Conservation (phyloP, 2,888 invertebrate species). For the Drosophila antonietae region DNA sequence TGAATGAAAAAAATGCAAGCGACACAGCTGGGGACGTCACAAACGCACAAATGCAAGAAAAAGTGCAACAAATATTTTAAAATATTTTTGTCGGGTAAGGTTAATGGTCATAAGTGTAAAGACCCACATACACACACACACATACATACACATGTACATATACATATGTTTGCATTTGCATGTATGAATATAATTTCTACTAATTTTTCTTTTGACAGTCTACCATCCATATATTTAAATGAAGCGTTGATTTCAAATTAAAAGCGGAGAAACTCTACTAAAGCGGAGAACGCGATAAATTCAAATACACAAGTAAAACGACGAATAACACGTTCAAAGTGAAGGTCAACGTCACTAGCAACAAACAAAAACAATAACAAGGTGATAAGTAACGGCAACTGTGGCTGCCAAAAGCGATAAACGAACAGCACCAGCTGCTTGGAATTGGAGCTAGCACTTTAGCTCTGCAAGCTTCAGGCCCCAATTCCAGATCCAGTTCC, state of each 20-base stretch:
- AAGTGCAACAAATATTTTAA: slow-evolving; percentile 33
- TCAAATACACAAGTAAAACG: slow-evolving; percentile 39
- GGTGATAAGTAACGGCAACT: slow-evolving; percentile 56
- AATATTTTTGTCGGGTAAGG: slow-evolving; percentile 31
- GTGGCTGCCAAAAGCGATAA: slow-evolving; percentile 63
- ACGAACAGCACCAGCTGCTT: slow-evolving; percentile 39
- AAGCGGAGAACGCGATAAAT: slow-evolving; percentile 54
- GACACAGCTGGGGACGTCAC: slow-evolving; percentile 25
- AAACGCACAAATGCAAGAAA: slow-evolving; percentile 45
- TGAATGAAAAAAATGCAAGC: slow-evolving; percentile 41
- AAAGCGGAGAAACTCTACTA: slow-evolving; percentile 49
- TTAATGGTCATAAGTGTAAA: slow-evolving; percentile 12
- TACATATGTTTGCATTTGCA: slow-evolving; percentile 1
- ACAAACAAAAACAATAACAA: slow-evolving; percentile 34
- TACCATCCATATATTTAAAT: slow-evolving; percentile 45
- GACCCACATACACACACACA: background rate
- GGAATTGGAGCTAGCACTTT: slow-evolving; percentile 51
- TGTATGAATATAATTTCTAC: slow-evolving; percentile 17
- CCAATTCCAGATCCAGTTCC: slow-evolving; percentile 9
- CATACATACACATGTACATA: background rate
- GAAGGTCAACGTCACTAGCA: slow-evolving; percentile 76
- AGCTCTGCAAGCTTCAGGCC: slow-evolving; percentile 3
- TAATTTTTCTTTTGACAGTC: slow-evolving; percentile 14
- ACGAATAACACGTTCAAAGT: slow-evolving; percentile 79
- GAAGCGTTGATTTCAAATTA: slow-evolving; percentile 44